Base-by-base conservation (phyloP, 2,888 invertebrate genomes). In the Eilema sororculum region DNA sequence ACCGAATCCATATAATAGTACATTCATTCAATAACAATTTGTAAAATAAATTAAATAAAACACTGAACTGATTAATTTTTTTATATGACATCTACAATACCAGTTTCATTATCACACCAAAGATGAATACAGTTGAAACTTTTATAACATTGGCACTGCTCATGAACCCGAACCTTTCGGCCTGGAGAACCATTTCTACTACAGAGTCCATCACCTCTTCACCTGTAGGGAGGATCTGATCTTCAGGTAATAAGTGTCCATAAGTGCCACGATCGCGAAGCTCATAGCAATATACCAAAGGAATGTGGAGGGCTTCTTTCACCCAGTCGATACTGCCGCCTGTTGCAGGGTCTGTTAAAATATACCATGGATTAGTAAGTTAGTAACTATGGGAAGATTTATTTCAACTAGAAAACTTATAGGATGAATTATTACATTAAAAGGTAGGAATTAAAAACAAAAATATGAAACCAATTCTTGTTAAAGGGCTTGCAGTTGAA, bases 271-370 rank as follows among this genome's bases (percentile, higher is more conserved):
- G 95, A 81, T 98, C 98, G 0, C 97, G 93, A 2, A 97, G 93
- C 88, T 98, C 98, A 70, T 97, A 97, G 1, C 97, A 96, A 87
- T 97, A 97, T 0, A 96, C 93, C 24, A 97, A 93, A 12, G 97
- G 97, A 0, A 96, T 95, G 3, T 96, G 93, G 0, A 96, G 92
- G 0, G 89, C 93, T 0, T 96, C 97, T 83, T 98, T 97, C 0
- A 97, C 97, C 97, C 97, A 98, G 84, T 98, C 98, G 62, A 97
- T 88, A 65, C 97, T 97, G 9, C 96, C 95, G 0, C 98, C 98
- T 6, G 96, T 95, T 0, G 97, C 97, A 0, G 92, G 83, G 84
- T 97, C 97, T 97, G 85, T 9, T 85, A 86, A 30, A 30, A 60
- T 28, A 33, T 16, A 10, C n/a, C 5, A 6, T 8, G 20, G 59